Percentiles rank a stretch among this genome's conserved stretches.
phyloP scores from a whole-genome alignment of 2,113 vertebrate species.

The Polyodon spathula region DNA sequence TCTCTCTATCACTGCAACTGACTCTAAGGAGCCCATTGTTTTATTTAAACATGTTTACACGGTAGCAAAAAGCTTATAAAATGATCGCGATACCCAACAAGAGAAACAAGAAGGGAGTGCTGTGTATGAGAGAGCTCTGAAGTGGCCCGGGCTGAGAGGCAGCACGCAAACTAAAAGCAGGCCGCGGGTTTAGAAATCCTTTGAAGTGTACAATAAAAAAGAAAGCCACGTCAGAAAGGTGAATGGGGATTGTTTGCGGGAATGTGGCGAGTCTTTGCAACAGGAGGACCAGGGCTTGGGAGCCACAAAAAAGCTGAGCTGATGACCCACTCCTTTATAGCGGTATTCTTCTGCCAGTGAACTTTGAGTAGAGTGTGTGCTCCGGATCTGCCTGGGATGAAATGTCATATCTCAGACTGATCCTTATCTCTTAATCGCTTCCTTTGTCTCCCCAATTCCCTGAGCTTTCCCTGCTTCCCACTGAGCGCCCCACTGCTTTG shows the following conservation, averaged over 20 bases:
- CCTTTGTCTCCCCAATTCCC: slow-evolving; percentile 88
- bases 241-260: slow-evolving; percentile 19
- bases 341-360: slow-evolving; percentile 57
- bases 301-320: slow-evolving; percentile 33
- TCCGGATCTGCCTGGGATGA: slow-evolving; percentile 82
- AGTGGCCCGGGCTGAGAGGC: too few species aligned
- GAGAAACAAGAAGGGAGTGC: too few species aligned
- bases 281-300: slow-evolving; percentile 11
- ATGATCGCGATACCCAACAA: too few species aligned
- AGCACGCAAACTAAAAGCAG: slow-evolving; percentile 8
- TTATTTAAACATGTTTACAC: too few species aligned
- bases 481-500: slow-evolving; percentile 76
- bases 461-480: slow-evolving; percentile 77
- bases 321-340: slow-evolving; percentile 39
- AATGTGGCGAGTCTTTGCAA: slow-evolving; percentile 23
- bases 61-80: too few species aligned
- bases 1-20: too few species aligned
- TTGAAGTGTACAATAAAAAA: too few species aligned
- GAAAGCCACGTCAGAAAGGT: too few species aligned
- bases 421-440: slow-evolving; percentile 95
- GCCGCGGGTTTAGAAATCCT: background rate
- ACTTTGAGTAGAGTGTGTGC: slow-evolving; percentile 79
- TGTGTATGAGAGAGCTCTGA: too few species aligned
- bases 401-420: slow-evolving; percentile 93
- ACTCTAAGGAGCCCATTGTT: too few species aligned